Evolutionary conservation across 2,113 vertebrate species (phyloP).

Genomic region (Phrynosoma blainvillii): DNA sequence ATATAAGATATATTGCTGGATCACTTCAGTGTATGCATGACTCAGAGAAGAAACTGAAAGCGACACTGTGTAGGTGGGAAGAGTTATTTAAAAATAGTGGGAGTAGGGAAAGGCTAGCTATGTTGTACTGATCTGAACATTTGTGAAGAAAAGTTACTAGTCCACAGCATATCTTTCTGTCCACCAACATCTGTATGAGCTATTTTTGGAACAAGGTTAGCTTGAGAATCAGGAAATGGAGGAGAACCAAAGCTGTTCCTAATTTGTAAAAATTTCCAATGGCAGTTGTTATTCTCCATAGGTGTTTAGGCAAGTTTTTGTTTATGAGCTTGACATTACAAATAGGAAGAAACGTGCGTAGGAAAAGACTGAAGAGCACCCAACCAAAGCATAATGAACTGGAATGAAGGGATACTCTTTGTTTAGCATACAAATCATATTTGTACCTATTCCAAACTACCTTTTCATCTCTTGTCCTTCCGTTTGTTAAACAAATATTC

Average conservation of each 20-base stretch:
- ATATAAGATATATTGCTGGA: slow-evolving; percentile 46
- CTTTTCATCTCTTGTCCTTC: not conserved
- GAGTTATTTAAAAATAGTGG: slow-evolving; percentile 57
- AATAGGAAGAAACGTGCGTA: not conserved
- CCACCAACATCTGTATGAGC: not conserved
- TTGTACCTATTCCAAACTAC: not conserved
- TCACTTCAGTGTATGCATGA: slow-evolving; percentile 67
- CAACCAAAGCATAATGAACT: not conserved
- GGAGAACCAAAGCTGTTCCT: too few relatives aligned
- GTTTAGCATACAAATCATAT: too few relatives aligned
- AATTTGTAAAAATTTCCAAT: not conserved
- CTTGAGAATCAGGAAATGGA: not conserved
- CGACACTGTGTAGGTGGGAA: slow-evolving; percentile 66
- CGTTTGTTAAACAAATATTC: not conserved
- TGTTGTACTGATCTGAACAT: not conserved
- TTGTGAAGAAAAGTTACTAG: not conserved
- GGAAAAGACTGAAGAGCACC: not conserved
- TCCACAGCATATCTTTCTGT: not conserved
- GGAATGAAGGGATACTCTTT: not conserved
- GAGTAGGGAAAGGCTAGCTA: slow-evolving; percentile 2
- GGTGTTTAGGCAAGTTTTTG: not conserved
- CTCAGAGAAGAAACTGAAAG: slow-evolving; percentile 65
- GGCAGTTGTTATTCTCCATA: not conserved
- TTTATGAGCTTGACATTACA: not conserved
- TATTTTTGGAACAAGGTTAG: not conserved